These are phyloP conservation scores for Mirza zaza DNA, from an alignment of 2,113 vertebrate genomes.

Conservation along the genomic window DNA sequence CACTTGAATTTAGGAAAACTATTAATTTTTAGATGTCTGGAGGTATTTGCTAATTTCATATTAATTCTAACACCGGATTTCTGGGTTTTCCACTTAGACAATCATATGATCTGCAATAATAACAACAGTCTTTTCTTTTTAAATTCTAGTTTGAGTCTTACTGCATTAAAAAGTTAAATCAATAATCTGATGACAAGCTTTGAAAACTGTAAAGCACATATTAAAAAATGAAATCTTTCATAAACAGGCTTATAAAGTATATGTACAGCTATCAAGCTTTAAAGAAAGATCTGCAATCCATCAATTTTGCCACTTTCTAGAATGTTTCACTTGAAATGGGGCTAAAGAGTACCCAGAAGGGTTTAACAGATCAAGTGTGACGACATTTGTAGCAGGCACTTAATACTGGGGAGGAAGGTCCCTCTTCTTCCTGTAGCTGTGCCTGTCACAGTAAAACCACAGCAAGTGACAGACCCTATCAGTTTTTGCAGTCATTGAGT, in stretches of 20 bases:
- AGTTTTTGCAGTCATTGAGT: neutral
- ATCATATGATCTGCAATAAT: neutral
- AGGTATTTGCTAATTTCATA: neutral
- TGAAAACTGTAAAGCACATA: neutral
- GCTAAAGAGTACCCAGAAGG: neutral
- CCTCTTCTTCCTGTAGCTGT: neutral
- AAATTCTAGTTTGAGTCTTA: neutral
- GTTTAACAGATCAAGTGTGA: neutral
- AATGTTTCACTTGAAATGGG: neutral
- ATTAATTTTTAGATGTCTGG: neutral
- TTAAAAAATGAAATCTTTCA: slow-evolving; percentile 19
- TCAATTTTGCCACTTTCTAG: neutral
- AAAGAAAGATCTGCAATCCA: neutral
- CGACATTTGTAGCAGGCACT: neutral
- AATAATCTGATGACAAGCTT: neutral
- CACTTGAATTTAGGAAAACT: neutral
- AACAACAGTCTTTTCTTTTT: neutral
- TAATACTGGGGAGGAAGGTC: neutral
- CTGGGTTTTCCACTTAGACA: neutral
- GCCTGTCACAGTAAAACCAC: neutral
- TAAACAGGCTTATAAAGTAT: neutral
- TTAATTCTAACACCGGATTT: neutral
- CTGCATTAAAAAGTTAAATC: neutral
- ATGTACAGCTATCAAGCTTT: neutral
- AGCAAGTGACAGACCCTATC: neutral